Evolutionary conservation across 2,113 vertebrate species (phyloP).

Genomic region (Plestiodon gilberti): DNA sequence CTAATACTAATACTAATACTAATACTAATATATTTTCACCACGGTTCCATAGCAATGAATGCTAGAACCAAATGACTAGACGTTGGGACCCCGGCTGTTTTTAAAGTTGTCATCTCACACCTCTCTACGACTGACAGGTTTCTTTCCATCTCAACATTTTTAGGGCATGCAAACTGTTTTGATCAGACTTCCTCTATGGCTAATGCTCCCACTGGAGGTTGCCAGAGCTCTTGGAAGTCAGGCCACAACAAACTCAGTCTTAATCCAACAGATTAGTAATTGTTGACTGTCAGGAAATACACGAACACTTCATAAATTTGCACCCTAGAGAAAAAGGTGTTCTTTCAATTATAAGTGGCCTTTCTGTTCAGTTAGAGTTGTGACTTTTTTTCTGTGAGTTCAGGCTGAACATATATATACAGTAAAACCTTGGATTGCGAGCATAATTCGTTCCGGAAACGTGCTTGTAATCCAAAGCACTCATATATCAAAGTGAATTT

Average conservation of each 20-base stretch:
- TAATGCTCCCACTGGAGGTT: not conserved
- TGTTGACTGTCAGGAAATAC: not conserved
- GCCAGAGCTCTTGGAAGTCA: not conserved
- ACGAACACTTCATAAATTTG: slow-evolving; percentile 26
- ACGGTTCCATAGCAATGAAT: not conserved
- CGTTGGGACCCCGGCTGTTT: slow-evolving; percentile 3
- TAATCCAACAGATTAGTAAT: not conserved
- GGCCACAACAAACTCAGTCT: not conserved
- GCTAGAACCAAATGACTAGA: not conserved
- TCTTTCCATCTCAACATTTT: slow-evolving; percentile 29
- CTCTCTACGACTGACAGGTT: not conserved
- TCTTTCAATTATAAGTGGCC: slow-evolving; percentile 1
- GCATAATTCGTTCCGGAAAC: too few relatives aligned
- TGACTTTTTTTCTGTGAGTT: not conserved
- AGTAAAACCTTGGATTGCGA: too few relatives aligned
- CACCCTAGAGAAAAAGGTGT: not conserved
- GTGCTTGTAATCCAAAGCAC: too few relatives aligned
- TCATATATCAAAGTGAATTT: too few relatives aligned
- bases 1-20: too few relatives aligned
- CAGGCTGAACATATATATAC: too few relatives aligned
- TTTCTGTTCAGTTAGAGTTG: slow-evolving; percentile 10
- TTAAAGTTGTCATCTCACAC: not conserved
- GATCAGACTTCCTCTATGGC: not conserved
- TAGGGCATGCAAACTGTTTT: slow-evolving; percentile 14
- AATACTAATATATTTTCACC: slow-evolving; percentile 59